phyloP scores from a whole-genome alignment of 2,113 vertebrate genomes.

The Anseranas semipalmata region DNA sequence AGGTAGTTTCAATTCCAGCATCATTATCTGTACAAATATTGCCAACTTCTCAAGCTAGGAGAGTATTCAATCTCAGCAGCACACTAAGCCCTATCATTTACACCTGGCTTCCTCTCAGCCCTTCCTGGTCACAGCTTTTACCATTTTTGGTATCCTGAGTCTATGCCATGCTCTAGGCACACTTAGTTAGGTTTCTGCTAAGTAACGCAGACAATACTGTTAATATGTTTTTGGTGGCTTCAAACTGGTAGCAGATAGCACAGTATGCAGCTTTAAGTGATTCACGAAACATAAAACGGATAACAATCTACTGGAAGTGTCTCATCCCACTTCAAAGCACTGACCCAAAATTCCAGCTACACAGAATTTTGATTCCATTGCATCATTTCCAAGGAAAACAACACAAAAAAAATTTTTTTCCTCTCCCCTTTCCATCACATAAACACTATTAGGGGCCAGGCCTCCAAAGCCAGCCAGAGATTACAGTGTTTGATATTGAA shows the following conservation, averaged over 20 bases:
- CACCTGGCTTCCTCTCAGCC: neutral
- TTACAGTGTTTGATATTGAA: neutral
- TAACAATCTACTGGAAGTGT: neutral
- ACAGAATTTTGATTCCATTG: neutral
- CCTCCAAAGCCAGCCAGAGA: neutral
- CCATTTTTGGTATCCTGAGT: neutral
- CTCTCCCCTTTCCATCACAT: neutral
- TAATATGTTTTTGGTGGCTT: neutral
- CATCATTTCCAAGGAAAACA: neutral
- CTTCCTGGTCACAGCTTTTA: neutral
- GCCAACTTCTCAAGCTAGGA: neutral
- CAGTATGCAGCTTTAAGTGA: neutral
- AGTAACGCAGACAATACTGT: neutral
- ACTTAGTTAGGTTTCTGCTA: neutral
- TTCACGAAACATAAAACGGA: neutral
- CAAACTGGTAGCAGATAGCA: constrained; percentile 4
- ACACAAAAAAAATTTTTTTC: neutral
- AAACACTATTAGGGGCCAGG: neutral
- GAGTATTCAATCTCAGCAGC: neutral
- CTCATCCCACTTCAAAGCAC: constrained; percentile 22
- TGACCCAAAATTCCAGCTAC: neutral
- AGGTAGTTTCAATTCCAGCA: neutral
- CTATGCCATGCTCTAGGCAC: neutral
- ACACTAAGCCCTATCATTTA: neutral
- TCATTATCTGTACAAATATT: neutral